These are phyloP conservation scores for Formicarius rufipectus DNA, from an alignment of 2,113 vertebrate genomes.

Conservation along the genomic window DNA sequence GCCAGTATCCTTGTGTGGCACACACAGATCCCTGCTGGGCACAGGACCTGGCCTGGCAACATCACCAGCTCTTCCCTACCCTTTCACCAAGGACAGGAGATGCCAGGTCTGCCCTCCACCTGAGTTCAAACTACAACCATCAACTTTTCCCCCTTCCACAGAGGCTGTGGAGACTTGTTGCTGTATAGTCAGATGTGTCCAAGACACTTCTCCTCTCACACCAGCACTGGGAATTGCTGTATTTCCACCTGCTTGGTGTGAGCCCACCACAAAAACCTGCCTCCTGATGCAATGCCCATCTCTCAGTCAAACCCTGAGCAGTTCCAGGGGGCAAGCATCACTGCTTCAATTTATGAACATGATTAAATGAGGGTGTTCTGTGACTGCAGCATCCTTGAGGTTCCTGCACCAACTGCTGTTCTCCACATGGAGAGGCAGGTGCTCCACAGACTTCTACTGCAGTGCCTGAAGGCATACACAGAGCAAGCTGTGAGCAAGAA, in stretches of 20 bases:
- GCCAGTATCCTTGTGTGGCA: neutral
- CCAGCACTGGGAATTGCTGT: neutral
- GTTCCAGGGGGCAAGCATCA: neutral
- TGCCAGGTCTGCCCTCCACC: neutral
- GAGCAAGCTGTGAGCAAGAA: neutral
- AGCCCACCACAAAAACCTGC: neutral
- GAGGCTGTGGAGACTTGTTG: neutral
- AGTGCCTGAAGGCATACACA: neutral
- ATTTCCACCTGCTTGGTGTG: neutral
- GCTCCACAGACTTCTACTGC: neutral
- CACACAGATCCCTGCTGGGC: rapidly evolving
- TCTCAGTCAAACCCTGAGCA: neutral
- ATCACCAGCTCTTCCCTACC: neutral
- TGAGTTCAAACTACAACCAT: neutral
- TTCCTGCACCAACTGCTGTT: neutral
- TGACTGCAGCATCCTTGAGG: neutral
- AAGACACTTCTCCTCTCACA: neutral
- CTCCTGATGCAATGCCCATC: neutral
- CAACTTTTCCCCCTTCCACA: neutral
- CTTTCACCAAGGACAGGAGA: neutral
- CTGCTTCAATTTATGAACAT: neutral
- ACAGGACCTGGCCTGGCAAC: rapidly evolving
- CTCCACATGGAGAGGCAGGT: neutral
- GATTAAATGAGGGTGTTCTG: neutral
- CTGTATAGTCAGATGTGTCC: neutral